Percentiles rank a stretch among this genome's conserved stretches.
Conservation (phyloP, 2,113 vertebrate genomes). For the Rhinolophus sinicus region DNA sequence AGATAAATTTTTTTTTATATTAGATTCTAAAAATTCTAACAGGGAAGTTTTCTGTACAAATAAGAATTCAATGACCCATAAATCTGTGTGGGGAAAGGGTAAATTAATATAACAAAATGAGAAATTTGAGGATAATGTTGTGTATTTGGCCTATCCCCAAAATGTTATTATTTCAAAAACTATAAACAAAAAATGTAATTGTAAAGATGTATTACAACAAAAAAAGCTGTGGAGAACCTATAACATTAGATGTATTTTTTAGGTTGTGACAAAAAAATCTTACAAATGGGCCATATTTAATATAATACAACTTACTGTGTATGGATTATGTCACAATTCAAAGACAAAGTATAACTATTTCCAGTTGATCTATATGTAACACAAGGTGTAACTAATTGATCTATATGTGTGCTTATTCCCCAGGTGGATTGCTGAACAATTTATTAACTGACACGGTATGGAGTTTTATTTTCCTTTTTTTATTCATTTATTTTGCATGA, state of each 20-base stretch:
- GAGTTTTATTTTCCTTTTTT: neutral
- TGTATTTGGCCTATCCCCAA: accelerated
- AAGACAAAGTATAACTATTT: neutral
- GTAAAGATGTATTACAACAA: neutral
- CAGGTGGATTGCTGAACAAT: neutral
- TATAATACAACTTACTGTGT: neutral
- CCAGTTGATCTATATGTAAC: neutral
- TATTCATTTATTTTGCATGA: neutral
- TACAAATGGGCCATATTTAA: neutral
- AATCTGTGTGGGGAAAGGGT: neutral
- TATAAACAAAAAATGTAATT: neutral
- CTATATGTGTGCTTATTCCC: neutral
- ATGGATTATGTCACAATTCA: neutral
- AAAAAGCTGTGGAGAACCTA: neutral
- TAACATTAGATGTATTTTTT: neutral
- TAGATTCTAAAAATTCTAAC: slow-evolving; percentile 76
- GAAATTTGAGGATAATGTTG: neutral
- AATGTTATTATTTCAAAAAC: neutral
- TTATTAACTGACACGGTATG: neutral
- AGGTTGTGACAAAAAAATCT: neutral
- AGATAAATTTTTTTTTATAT: slow-evolving; percentile 67
- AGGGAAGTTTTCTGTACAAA: neutral
- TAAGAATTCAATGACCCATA: slow-evolving; percentile 65
- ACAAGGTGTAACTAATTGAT: slow-evolving; percentile 2
- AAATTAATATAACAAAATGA: slow-evolving; percentile 34